A percentile compares a stretch with the other conserved stretches of the same genome.
phyloP scores from a whole-genome alignment of 2,888 invertebrate species.

The Protonemura montana region DNA sequence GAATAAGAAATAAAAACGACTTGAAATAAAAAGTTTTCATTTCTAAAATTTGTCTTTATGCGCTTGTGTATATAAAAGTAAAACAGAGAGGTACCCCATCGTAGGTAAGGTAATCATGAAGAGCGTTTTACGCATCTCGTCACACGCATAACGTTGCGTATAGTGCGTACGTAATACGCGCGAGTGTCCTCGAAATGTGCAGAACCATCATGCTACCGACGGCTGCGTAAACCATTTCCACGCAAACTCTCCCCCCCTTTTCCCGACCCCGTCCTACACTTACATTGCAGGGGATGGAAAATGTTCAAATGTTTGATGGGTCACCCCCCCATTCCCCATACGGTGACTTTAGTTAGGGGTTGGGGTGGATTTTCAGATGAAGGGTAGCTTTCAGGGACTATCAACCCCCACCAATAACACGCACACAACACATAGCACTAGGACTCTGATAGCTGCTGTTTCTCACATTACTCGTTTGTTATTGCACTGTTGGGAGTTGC shows the following conservation, averaged over 20 bases:
- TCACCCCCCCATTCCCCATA: background rate
- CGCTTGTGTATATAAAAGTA: background rate
- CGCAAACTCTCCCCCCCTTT: no score
- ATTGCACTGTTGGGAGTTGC: slow-evolving; percentile 17
- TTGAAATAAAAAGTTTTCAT: background rate
- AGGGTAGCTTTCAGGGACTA: slow-evolving; percentile 32
- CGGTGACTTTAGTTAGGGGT: slow-evolving; percentile 34
- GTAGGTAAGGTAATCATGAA: background rate
- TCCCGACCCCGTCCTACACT: no score
- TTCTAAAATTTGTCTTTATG: background rate
- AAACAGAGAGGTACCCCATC: background rate
- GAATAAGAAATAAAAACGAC: background rate
- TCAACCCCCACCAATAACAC: background rate
- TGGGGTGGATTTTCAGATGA: slow-evolving; percentile 27
- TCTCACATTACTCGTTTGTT: slow-evolving; percentile 29
- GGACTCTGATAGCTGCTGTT: slow-evolving; percentile 1
- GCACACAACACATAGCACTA: background rate
- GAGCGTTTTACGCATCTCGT: background rate
- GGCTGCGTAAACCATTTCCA: background rate
- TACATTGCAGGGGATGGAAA: background rate
- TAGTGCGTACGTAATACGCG: background rate
- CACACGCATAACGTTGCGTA: background rate
- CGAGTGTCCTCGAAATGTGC: background rate
- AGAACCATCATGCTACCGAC: background rate
- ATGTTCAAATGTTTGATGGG: background rate